Evolutionary conservation across 1,140 invertebrate species (phyloP).

Genomic region (Drosophila ercepeae): DNA sequence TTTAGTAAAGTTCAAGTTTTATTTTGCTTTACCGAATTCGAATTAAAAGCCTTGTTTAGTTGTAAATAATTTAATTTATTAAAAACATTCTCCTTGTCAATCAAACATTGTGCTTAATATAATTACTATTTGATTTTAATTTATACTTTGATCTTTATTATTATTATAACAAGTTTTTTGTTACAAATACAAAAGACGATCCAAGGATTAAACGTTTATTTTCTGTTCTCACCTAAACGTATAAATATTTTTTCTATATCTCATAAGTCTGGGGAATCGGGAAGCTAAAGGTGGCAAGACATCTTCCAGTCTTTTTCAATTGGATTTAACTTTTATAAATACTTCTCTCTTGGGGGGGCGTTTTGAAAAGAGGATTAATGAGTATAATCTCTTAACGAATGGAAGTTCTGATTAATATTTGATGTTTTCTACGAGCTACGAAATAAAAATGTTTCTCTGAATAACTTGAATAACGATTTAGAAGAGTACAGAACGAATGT

Average conservation of each 20-base stretch:
- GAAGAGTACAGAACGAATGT: slow-evolving; percentile 17
- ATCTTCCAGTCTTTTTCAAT: not conserved
- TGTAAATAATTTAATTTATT: not conserved
- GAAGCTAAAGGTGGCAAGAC: slow-evolving; percentile 1
- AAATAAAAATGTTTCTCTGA: too few relatives aligned
- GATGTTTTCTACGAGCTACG: not conserved
- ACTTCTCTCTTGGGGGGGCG: too few relatives aligned
- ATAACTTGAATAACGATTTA: slow-evolving; percentile 8
- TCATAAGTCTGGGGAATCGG: slow-evolving; percentile 5
- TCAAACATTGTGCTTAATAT: not conserved
- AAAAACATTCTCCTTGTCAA: not conserved
- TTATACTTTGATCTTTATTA: too few relatives aligned
- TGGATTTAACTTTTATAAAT: too few relatives aligned
- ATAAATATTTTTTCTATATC: not conserved
- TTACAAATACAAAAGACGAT: slow-evolving; percentile 14
- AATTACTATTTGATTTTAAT: slow-evolving; percentile 23
- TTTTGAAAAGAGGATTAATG: too few relatives aligned
- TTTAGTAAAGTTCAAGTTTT: not conserved
- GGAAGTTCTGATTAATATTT: not conserved
- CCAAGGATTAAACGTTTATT: slow-evolving; percentile 2
- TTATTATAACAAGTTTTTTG: slow-evolving; percentile 32
- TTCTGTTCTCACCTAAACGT: not conserved
- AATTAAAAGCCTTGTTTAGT: too few relatives aligned
- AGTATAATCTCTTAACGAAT: not conserved
- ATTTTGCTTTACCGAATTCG: too few relatives aligned